A percentile compares a stretch with the other conserved stretches of the same genome.
phyloP scores from a whole-genome alignment of 2,113 vertebrate genomes.

The Lycaon pictus region DNA sequence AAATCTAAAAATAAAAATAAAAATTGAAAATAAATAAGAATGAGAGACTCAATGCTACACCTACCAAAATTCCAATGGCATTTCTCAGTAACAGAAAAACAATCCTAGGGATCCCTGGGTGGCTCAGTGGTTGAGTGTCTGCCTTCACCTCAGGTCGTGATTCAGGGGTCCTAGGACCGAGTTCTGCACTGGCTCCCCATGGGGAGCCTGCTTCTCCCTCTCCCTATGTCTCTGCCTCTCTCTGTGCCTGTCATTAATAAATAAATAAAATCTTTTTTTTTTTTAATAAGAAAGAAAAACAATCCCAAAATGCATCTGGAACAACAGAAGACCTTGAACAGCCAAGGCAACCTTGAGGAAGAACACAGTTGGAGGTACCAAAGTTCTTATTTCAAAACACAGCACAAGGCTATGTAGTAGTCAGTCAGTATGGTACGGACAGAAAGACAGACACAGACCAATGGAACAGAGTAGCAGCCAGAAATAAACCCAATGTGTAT shows the following conservation, averaged over 20 bases:
- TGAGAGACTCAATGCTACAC: neutral
- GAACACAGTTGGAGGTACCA: neutral
- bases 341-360: neutral
- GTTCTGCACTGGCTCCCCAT: no score
- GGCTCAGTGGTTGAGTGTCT: no score
- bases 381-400: neutral
- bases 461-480: neutral
- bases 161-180: no score
- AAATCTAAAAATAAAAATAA: neutral
- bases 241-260: no score
- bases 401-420: neutral
- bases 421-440: no score
- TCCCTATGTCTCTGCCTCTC: no score
- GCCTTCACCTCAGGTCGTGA: no score
- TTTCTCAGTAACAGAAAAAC: neutral
- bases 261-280: no score
- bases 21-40: neutral
- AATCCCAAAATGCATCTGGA: neutral
- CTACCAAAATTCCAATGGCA: neutral
- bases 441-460: neutral
- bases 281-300: neutral
- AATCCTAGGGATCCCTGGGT: neutral
- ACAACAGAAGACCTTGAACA: neutral
- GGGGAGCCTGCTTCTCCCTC: no score
- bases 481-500: neutral